phyloP scores from a whole-genome alignment of 2,888 invertebrate species.

The Masnerella sp. region DNA sequence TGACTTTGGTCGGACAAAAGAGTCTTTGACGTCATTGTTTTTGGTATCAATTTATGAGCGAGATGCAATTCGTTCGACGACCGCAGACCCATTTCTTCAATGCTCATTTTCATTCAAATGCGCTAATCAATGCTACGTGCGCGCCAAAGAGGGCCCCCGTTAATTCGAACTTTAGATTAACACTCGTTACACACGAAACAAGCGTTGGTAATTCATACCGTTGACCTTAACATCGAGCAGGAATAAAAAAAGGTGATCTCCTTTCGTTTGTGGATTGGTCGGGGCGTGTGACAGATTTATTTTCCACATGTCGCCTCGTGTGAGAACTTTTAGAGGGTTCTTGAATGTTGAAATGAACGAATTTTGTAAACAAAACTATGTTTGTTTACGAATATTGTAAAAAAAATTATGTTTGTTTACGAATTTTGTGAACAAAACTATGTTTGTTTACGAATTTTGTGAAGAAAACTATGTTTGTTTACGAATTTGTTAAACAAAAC shows the following conservation, averaged over 20 bases:
- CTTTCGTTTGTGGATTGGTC: conserved; percentile 33
- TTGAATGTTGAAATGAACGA: too few species aligned
- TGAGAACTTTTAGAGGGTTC: too few species aligned
- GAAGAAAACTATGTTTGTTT: too few species aligned
- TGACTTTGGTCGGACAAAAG: conserved; percentile 30
- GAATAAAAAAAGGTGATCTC: conserved; percentile 13
- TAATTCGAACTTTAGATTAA: conserved; percentile 22
- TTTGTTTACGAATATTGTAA: too few species aligned
- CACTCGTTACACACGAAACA: conserved; percentile 30
- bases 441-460: too few species aligned
- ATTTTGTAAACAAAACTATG: too few species aligned
- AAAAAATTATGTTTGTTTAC: too few species aligned
- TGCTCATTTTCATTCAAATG: conserved; percentile 36
- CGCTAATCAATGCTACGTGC: conserved; percentile 8
- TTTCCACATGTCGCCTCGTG: not conserved
- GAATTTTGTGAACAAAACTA: too few species aligned
- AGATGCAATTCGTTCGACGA: conserved; percentile 17
- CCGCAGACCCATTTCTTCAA: conserved; percentile 7
- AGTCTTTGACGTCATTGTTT: conserved; percentile 13
- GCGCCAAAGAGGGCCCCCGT: conserved; percentile 11
- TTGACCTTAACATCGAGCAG: not conserved
- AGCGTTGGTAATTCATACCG: conserved; percentile 21
- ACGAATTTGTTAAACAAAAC: too few species aligned
- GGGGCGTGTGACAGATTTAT: conserved; percentile 13
- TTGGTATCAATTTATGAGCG: conserved; percentile 21